Percentiles rank a stretch among this genome's conserved stretches.
These are phyloP conservation scores for Dendrocopos noguchii DNA, from an alignment of 2,113 vertebrate species.

Conservation along the genomic window DNA sequence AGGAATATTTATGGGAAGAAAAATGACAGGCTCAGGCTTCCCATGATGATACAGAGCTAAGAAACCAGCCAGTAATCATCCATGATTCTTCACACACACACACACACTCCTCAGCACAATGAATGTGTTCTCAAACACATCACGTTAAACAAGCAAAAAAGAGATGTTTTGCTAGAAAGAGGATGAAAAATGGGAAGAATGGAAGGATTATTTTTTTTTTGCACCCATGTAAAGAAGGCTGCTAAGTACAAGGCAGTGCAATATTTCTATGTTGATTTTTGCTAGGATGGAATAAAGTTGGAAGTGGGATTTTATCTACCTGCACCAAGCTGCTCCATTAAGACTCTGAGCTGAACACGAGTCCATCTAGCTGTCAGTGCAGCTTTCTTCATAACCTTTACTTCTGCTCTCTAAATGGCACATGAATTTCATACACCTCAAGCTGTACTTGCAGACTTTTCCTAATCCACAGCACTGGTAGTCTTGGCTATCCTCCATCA, in stretches of 20 bases:
- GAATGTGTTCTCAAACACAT: neutral
- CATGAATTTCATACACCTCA: neutral
- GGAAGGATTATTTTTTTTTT: neutral
- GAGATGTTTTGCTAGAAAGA: neutral
- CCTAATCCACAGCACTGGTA: neutral
- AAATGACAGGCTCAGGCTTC: neutral
- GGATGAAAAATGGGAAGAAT: neutral
- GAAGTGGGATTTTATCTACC: neutral
- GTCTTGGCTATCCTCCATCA: slow-evolving; percentile 45
- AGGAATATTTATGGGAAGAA: neutral
- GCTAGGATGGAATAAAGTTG: neutral
- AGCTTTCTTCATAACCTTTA: neutral
- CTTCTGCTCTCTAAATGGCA: neutral
- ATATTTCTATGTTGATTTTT: neutral
- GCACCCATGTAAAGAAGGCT: neutral
- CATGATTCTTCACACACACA: neutral
- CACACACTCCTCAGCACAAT: neutral
- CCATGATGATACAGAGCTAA: neutral
- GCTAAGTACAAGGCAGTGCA: neutral
- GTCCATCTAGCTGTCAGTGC: neutral
- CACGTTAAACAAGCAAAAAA: neutral
- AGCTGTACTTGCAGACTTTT: slow-evolving; percentile 11
- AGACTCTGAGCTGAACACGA: neutral
- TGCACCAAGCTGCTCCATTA: neutral
- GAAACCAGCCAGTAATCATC: neutral